A percentile compares a stretch with the other conserved stretches of the same genome.
Evolutionary conservation across 2,888 invertebrate species (phyloP).

Genomic region (Dexiosoma caninum): DNA sequence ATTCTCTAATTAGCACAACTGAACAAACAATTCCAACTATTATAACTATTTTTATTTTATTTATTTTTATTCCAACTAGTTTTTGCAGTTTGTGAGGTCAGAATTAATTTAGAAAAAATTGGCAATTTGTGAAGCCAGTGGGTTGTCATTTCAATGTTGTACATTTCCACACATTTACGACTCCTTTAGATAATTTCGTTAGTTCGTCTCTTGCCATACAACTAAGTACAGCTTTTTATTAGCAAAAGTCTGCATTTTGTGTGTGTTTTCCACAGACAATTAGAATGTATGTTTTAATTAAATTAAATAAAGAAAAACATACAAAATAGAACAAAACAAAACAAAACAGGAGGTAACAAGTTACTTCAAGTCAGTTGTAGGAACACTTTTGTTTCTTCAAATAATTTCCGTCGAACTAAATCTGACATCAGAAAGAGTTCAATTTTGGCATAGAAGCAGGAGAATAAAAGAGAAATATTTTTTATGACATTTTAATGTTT

Average conservation of each 20-base stretch:
- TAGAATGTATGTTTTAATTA: conserved; percentile 50
- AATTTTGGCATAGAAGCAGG: conserved; percentile 1
- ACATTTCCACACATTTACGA: not conserved
- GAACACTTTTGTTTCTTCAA: not conserved
- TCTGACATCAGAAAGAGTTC: conserved; percentile 29
- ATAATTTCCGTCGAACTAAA: conserved; percentile 14
- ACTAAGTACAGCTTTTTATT: conserved; percentile 12
- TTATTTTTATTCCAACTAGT: not conserved
- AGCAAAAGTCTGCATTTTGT: conserved; percentile 8
- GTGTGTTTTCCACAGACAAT: not conserved
- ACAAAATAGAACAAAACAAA: not conserved
- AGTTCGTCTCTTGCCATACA: not conserved
- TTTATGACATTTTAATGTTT: conserved; percentile 59
- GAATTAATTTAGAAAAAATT: not conserved
- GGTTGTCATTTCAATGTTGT: not conserved
- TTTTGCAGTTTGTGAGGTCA: not conserved
- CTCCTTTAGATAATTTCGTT: conserved; percentile 12
- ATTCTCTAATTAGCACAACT: conserved; percentile 8
- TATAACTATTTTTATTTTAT: too few relatives aligned
- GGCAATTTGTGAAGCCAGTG: not conserved
- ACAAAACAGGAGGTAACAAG: too few relatives aligned
- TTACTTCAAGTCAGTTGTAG: not conserved
- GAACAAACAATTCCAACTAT: too few relatives aligned
- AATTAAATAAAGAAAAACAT: conserved; percentile 13
- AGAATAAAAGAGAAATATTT: not conserved